Base-by-base conservation (phyloP, 2,113 vertebrate genomes). In the Microcebus murinus region DNA sequence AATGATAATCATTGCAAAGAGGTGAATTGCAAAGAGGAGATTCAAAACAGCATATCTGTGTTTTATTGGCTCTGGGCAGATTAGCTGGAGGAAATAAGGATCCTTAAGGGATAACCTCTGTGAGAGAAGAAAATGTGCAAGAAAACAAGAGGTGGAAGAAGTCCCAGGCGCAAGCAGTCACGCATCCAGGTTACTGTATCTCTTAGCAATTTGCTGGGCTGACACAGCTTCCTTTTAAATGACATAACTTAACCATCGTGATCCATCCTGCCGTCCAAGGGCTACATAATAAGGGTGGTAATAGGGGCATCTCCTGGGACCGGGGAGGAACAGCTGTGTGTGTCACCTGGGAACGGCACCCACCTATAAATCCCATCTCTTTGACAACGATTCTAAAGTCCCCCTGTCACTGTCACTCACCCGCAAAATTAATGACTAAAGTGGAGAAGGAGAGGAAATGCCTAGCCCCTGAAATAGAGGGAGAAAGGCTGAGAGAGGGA, bases 351-450 rank as follows among this genome's bases (percentile, higher is more conserved):
- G 98, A 98, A 98, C 95, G 97, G 96, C 59, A 29, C 86, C 91
- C 88, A 96, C 83, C 95, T 85, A 82, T 85, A 95, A 92, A 95
- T 94, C 91, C 93, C 79, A 82, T 97, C 87, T 97, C 97, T 97
- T 90, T 97, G 97, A 96, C 97, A 95, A 92, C 0, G 0, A 95
- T 95, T 97, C 96, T 94, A 96, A 98, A 98, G 96, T 98, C 97
- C 96, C 1, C 0, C 77, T 97, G 94, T 97, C 97, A 95, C 95
- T 95, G 98, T 98, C 98, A 98, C 96, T 98, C 97, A 98, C 94
- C 90, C 91, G 87, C 0, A 0, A 97, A 97, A 97, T 96, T 92
- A 97, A 96, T 86, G 98, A 97, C 98, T 96, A 97, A 97, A 98
- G 95, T 90, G 95, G 95, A 92, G 68, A 97, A 97, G 96, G 92